Conservation (phyloP, 1,140 invertebrate genomes). For the Mactra quadrangularis region DNA sequence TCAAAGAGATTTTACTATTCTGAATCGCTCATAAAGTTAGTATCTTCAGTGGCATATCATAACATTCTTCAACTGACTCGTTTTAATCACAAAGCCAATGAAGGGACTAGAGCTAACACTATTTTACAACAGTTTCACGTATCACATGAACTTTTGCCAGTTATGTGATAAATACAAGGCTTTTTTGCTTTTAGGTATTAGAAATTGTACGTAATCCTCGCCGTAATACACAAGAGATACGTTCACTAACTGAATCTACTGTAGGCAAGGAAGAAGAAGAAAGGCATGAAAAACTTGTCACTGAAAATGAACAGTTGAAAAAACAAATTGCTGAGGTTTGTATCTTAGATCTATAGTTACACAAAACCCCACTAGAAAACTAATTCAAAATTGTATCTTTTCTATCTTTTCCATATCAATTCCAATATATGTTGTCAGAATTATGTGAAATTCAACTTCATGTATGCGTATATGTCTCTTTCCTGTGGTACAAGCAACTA, state of each 20-base stretch:
- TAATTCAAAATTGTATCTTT: no score
- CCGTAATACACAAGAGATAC: conserved; percentile 71
- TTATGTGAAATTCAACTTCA: neutral
- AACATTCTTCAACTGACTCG: no score
- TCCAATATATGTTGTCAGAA: neutral
- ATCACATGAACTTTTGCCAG: no score
- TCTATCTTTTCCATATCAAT: neutral
- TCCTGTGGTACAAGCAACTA: no score
- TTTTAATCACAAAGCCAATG: no score
- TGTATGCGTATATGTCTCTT: neutral
- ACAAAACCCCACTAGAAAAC: neutral
- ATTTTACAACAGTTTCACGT: no score
- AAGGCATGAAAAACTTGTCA: conserved; percentile 94
- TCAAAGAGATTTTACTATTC: no score
- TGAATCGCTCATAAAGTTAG: no score
- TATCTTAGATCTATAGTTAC: neutral
- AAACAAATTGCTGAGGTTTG: conserved; percentile 94
- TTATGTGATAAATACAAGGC: no score
- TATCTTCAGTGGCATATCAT: no score
- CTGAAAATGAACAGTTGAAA: conserved; percentile 98
- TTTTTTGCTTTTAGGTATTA: conserved; percentile 72
- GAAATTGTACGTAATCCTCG: conserved; percentile 72
- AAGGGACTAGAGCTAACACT: no score
- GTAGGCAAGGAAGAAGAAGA: conserved; percentile 96
- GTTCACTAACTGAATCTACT: conserved; percentile 88